Base-by-base conservation (phyloP, 2,888 invertebrate genomes). In the Drosophila atripex region DNA sequence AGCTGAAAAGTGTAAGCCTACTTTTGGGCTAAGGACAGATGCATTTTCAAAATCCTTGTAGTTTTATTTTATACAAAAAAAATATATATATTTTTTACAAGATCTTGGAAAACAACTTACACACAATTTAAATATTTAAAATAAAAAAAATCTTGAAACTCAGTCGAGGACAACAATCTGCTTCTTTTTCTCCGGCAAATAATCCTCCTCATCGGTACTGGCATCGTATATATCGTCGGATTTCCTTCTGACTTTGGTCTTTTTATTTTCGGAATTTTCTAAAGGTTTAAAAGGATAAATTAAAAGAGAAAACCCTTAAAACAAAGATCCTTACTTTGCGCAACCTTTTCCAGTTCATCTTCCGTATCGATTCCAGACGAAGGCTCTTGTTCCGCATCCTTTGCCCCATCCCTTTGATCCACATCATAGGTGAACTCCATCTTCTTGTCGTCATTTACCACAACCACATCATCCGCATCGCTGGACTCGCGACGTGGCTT, bases 201-300 rank as follows among this genome's bases (percentile, higher is more conserved):
- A 91, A 18, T 91, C 90, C 63, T 91, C 91, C 53, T 91, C 91
- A 45, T 91, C 91, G 3, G 91, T 91, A 54, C 86, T 84, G 0
- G 70, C 71, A n/a, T 91, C 91, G 60, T 76, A 91, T n/a, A 88
- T 57, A 61, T 86, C 77, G 1, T 6, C 12, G 2, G 71, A 54
- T 28, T 84, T 78, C 0, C 45, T 3, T 14, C 30, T 54, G 3
- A 49, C 32, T 8, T 57, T 61, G 23, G 58, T 35, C 7, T 57
- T 50, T 41, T 57, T 59, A 0, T 16, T 43, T 4, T 66, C 69
- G 25, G 70, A 9, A 18, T 41, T 75, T 6, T 75, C 76, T 76
- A 56, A 49, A 21, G 0, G 32, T 7, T n/a, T n/a, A 63, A 25
- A 25, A 21, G 1, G 41, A 54, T 53, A 35, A 7, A 8, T 25